Evolutionary conservation across 64 coral and sea anemone genomes (phyloP), one percentile per base, ranked within the genome.

Genomic region (Montipora sp.): DNA sequence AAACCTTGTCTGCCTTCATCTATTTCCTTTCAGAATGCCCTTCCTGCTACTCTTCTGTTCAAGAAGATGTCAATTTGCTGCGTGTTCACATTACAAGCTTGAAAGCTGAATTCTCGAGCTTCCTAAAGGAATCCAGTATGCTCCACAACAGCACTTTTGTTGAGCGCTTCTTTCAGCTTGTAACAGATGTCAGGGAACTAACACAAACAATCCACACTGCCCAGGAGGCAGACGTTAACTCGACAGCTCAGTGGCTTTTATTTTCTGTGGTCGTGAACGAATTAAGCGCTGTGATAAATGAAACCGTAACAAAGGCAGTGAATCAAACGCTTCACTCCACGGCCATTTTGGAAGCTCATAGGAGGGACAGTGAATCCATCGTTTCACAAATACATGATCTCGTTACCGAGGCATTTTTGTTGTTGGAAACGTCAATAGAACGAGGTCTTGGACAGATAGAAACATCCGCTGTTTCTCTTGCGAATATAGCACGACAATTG

Each of bases 1-100:
- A 2, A 36, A 36, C 36, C 36, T 36, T 36, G 36, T 36, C 36
- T 36, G 36, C 36, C 36, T 19, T 58, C 10, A 19, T 60, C 8
- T 5, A 22, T 45, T 9, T 4, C 45, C 73, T 24, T 75, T 8
- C 70, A 96, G 95, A 94, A 27, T 96, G 95, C 51, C 68, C 95
- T 44, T 69, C 78, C 6, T 96, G 95, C n/a, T 96, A 96, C 59
- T 89, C 79, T 18, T 85, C 76, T 49, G 70, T 96, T 5, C 81
- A 96, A 81, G 77, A 81, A 36, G 95, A 96, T 15, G 83, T 94
- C 7, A 77, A 61, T 81, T 21, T 57, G 75, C 58, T 96, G 19
- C 92, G 95, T 18, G 59, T 77, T 24, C 51, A 88, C 22, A 77
- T 96, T 51, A 18, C 77, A 43, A 45, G 55, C 8, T 48, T 93